Evolutionary conservation across 2,888 invertebrate species (phyloP).

Genomic region (Carpatolechia fugitivella): DNA sequence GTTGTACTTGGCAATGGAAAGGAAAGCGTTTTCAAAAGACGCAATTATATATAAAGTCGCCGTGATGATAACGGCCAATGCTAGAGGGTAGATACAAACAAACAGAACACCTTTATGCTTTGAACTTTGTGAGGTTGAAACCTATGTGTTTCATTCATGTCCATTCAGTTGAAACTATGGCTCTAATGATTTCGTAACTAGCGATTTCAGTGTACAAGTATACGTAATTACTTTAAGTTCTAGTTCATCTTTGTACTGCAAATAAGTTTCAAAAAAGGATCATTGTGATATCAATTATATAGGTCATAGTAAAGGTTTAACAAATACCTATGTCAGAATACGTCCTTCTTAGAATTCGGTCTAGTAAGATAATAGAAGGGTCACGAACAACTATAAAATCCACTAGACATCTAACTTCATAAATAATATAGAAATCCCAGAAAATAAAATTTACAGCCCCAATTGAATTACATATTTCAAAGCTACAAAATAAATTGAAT

Average conservation of each 20-base stretch:
- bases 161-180: neutral
- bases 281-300: too few species aligned
- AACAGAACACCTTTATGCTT: conserved; percentile 6
- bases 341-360: too few species aligned
- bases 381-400: too few species aligned
- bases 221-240: too few species aligned
- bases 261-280: too few species aligned
- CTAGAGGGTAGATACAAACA: conserved; percentile 10
- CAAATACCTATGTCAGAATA: too few species aligned
- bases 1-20: neutral
- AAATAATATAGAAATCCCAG: neutral
- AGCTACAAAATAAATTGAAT: neutral
- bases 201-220: too few species aligned
- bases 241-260: too few species aligned
- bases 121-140: neutral
- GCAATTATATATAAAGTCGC: neutral
- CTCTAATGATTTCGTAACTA: neutral
- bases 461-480: neutral
- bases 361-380: too few species aligned
- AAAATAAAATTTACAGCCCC: neutral
- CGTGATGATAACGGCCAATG: neutral
- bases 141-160: neutral
- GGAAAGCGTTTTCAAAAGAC: neutral
- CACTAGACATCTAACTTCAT: too few species aligned
- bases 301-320: too few species aligned